These are phyloP conservation scores for Vanessa tameamea DNA, from an alignment of 1,140 invertebrate genomes.

Conservation along the genomic window DNA sequence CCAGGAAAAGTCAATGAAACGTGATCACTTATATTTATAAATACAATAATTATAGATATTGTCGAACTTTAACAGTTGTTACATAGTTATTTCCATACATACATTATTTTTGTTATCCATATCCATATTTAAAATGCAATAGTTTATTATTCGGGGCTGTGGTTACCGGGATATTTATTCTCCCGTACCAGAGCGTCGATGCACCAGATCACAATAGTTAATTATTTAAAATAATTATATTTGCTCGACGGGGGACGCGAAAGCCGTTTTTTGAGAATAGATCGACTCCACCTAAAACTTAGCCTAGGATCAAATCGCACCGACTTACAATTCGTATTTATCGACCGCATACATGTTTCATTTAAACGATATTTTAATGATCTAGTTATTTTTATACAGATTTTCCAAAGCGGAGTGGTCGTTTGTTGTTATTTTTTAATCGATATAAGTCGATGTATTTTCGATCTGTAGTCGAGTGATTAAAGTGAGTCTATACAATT, in stretches of 20 bases:
- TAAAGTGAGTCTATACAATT: slow-evolving; percentile 44
- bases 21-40: slow-evolving; percentile 69
- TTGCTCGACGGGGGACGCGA: slow-evolving; percentile 63
- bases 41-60: slow-evolving; percentile 72
- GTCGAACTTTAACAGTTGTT: slow-evolving; percentile 73
- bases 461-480: slow-evolving; percentile 42
- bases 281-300: slow-evolving; percentile 58
- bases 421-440: slow-evolving; percentile 48
- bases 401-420: slow-evolving; percentile 34
- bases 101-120: slow-evolving; percentile 76
- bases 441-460: slow-evolving; percentile 54
- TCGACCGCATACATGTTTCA: slow-evolving; percentile 40
- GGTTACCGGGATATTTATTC: slow-evolving; percentile 36
- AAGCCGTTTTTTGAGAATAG: slow-evolving; percentile 64
- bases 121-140: slow-evolving; percentile 78
- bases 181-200: slow-evolving; percentile 40
- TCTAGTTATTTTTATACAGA: slow-evolving; percentile 45
- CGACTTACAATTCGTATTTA: slow-evolving; percentile 45
- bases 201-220: slow-evolving; percentile 72
- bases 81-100: slow-evolving; percentile 76
- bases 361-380: slow-evolving; percentile 44
- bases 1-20: slow-evolving; percentile 57
- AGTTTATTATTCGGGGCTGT: slow-evolving; percentile 56
- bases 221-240: slow-evolving; percentile 72
- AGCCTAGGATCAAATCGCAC: slow-evolving; percentile 45